Percentiles rank a stretch among this genome's conserved stretches.
Conservation (phyloP, 2,888 invertebrate genomes). For the Melieria picta region DNA sequence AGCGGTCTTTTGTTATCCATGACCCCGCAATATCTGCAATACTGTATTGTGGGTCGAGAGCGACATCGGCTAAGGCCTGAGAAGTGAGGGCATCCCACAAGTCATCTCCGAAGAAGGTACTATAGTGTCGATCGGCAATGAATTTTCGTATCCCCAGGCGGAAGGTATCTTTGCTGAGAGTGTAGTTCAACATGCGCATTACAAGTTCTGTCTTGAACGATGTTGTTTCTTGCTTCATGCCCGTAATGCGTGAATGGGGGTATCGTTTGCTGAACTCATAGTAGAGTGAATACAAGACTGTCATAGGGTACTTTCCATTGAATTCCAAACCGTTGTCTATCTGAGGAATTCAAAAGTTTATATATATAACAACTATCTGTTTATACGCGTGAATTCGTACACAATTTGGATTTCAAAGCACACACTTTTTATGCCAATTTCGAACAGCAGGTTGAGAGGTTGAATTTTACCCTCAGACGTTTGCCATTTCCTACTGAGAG, state of each 20-base stretch:
- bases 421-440: neutral
- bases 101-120: constrained; percentile 81
- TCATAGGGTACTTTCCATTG: constrained; percentile 84
- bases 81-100: constrained; percentile 80
- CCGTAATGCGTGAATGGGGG: constrained; percentile 81
- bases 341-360: constrained; percentile 60
- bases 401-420: neutral
- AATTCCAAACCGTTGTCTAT: constrained; percentile 77
- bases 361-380: neutral
- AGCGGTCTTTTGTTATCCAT: constrained; percentile 84
- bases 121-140: constrained; percentile 74
- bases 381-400: neutral
- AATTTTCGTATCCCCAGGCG: constrained; percentile 77
- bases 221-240: constrained; percentile 76
- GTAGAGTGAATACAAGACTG: constrained; percentile 79
- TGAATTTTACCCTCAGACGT: too few species aligned
- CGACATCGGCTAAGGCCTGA: constrained; percentile 72
- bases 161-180: constrained; percentile 81
- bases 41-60: constrained; percentile 70
- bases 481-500: too few species aligned
- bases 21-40: constrained; percentile 79
- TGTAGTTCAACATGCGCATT: constrained; percentile 90
- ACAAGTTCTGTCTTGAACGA: constrained; percentile 81
- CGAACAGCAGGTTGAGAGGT: too few species aligned
- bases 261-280: constrained; percentile 83